phyloP scores from a whole-genome alignment of 1,140 invertebrate genomes.

The Druon quercuslanigerum region DNA sequence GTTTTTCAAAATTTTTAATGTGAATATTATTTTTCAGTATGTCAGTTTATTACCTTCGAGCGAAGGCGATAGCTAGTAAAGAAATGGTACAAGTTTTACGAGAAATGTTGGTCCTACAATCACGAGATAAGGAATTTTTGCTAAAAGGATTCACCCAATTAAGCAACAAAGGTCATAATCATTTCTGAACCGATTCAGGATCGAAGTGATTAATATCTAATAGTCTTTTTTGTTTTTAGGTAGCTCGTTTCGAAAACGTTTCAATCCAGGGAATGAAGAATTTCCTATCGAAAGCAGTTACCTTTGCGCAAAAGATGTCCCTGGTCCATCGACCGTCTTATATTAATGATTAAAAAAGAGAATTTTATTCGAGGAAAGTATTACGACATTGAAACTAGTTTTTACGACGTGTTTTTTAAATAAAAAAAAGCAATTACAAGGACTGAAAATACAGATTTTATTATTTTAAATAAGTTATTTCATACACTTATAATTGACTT shows the following conservation, averaged over 20 bases:
- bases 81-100: slow-evolving; percentile 81
- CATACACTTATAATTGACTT: no score
- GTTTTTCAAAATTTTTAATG: slow-evolving; percentile 38
- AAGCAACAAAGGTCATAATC: not conserved
- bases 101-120: slow-evolving; percentile 82
- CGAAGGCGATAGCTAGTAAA: slow-evolving; percentile 79
- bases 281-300: not conserved
- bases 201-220: not conserved
- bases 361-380: not conserved
- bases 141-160: slow-evolving; percentile 73
- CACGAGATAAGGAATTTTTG: slow-evolving; percentile 86
- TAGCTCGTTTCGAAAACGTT: not conserved
- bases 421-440: not conserved
- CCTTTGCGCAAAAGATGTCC: not conserved
- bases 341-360: not conserved
- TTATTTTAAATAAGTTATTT: no score
- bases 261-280: not conserved
- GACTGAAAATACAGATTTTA: no score
- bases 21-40: slow-evolving; percentile 70
- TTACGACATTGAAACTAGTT: not conserved
- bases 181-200: not conserved
- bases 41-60: slow-evolving; percentile 82
- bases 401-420: not conserved
- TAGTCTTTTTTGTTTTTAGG: not conserved
- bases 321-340: not conserved